These are phyloP conservation scores for Andrena trimmerana DNA, from an alignment of 2,888 invertebrate species.

Conservation along the genomic window DNA sequence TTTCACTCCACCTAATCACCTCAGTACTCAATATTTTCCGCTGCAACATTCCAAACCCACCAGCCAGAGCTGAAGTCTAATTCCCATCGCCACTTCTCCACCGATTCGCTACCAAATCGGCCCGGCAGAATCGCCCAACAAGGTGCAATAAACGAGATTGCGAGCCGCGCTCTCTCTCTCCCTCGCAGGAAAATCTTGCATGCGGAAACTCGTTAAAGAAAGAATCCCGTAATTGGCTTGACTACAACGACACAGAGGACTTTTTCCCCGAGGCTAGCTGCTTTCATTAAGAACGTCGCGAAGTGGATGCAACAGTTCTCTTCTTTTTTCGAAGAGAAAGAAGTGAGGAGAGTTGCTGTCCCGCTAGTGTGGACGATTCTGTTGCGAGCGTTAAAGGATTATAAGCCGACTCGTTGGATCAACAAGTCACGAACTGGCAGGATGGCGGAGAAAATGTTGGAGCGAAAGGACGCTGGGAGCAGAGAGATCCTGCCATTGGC, in stretches of 20 bases:
- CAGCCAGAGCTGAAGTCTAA: no score
- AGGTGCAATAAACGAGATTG: no score
- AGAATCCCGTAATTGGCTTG: conserved; percentile 4
- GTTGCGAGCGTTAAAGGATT: conserved; percentile 1
- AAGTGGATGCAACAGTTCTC: conserved; percentile 2
- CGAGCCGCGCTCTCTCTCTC: no score
- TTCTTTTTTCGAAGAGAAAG: background rate
- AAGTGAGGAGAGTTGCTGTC: background rate
- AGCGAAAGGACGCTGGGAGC: background rate
- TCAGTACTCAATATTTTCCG: no score
- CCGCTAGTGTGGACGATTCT: background rate
- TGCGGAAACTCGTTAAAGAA: no score
- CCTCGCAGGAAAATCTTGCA: no score
- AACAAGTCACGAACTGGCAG: conserved; percentile 35
- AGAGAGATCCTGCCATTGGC: background rate
- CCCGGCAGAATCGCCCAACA: no score
- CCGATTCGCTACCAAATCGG: no score
- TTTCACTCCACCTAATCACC: no score
- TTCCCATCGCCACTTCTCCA: no score
- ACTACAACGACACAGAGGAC: conserved; percentile 3
- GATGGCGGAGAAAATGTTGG: background rate
- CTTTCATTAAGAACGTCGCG: background rate
- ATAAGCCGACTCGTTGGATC: conserved; percentile 34
- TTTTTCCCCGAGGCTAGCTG: background rate
- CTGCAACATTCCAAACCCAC: no score